Conservation (phyloP, 2,888 invertebrate genomes). For the Archips xylosteana region DNA sequence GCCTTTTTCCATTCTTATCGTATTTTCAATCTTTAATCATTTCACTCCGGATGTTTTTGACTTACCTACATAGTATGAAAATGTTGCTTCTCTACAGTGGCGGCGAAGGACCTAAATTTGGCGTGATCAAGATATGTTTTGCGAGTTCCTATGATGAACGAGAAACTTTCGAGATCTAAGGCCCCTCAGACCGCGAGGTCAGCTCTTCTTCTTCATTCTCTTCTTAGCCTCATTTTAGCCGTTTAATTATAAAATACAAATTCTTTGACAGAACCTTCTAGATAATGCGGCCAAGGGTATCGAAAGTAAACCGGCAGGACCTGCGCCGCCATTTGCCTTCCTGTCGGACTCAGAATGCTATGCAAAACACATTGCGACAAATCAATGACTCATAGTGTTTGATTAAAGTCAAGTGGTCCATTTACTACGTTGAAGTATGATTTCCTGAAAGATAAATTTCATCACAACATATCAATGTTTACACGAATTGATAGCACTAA, state of each 20-base stretch:
- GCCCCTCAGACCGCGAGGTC: too few relatives aligned
- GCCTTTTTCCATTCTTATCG: too few relatives aligned
- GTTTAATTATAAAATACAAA: not conserved
- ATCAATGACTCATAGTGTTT: not conserved
- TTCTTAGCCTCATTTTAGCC: not conserved
- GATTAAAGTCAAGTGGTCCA: constrained; percentile 5
- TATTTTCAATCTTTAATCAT: not conserved
- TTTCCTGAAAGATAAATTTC: constrained; percentile 1
- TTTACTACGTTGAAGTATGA: constrained; percentile 12
- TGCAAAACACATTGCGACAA: constrained; percentile 27
- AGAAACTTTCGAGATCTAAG: too few relatives aligned
- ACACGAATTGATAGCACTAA: not conserved
- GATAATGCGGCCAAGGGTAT: constrained; percentile 33
- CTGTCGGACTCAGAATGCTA: constrained; percentile 19
- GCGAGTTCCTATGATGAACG: too few relatives aligned
- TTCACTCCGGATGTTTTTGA: not conserved
- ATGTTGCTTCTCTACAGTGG: too few relatives aligned
- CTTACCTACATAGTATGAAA: not conserved
- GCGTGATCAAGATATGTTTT: too few relatives aligned
- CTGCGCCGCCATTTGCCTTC: constrained; percentile 17
- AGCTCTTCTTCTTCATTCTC: not conserved
- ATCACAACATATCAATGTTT: not conserved
- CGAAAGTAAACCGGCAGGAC: constrained; percentile 38
- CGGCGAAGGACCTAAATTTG: too few relatives aligned
- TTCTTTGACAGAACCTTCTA: not conserved